phyloP scores from a whole-genome alignment of 2,113 vertebrate genomes.

The Salvelinus fontinalis region DNA sequence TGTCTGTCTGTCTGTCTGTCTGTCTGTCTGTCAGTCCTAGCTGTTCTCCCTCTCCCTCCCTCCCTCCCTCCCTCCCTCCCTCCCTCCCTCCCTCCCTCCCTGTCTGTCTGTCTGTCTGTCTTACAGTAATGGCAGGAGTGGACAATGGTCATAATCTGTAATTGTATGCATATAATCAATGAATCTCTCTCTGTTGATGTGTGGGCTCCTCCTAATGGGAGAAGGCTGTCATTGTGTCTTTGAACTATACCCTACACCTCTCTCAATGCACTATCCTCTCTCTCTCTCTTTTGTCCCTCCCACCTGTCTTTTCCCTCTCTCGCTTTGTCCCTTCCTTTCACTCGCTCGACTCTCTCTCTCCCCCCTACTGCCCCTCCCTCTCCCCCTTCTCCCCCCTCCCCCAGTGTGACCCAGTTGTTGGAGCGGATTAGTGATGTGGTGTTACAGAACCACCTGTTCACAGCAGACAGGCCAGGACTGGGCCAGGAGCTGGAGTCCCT shows the following conservation, averaged over 20 bases:
- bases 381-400: neutral
- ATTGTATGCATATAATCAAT: constrained; percentile 8
- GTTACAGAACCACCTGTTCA: constrained; percentile 88
- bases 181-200: neutral
- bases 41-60: too few relatives aligned
- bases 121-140: neutral
- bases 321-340: too few relatives aligned
- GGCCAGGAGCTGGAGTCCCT: constrained; percentile 87
- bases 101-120: too few relatives aligned
- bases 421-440: constrained; percentile 87
- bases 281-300: neutral
- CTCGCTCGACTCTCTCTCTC: too few relatives aligned
- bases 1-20: neutral
- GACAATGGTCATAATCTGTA: neutral
- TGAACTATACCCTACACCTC: neutral
- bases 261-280: neutral
- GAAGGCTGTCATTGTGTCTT: neutral
- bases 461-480: constrained; percentile 78
- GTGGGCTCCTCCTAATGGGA: neutral
- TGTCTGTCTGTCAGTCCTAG: neutral
- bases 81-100: neutral
- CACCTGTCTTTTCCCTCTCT: too few relatives aligned
- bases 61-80: neutral
- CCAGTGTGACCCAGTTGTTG: constrained; percentile 91
- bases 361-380: too few relatives aligned